Conservation (phyloP, 2,888 invertebrate genomes). For the Hypolimnas misippus region DNA sequence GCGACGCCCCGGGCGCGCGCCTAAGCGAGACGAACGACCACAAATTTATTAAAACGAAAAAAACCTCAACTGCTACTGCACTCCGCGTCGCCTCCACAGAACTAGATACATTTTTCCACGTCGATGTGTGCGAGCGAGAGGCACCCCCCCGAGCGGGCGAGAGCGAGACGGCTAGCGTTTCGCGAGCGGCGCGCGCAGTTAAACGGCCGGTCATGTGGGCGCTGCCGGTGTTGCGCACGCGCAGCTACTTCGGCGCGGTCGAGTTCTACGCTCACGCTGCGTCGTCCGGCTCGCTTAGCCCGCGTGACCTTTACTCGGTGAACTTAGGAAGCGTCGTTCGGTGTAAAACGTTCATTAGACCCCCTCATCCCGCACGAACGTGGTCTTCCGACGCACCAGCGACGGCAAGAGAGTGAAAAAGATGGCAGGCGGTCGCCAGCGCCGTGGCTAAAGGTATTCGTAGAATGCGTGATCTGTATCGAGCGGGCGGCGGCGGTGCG, state of each 20-base stretch:
- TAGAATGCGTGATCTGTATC: constrained; percentile 85
- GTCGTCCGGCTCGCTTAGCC: constrained; percentile 78
- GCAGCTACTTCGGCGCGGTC: constrained; percentile 77
- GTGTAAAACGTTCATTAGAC: constrained; percentile 80
- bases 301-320: constrained; percentile 82
- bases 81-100: constrained; percentile 81
- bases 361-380: constrained; percentile 72
- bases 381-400: constrained; percentile 65
- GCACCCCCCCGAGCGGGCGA: constrained; percentile 40
- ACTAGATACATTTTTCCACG: constrained; percentile 84
- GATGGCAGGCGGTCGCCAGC: constrained; percentile 72
- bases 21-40: constrained; percentile 81
- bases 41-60: constrained; percentile 84
- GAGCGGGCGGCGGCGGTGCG: constrained; percentile 69
- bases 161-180: constrained; percentile 61
- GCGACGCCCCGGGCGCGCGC: constrained; percentile 76
- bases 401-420: constrained; percentile 72
- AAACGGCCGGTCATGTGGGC: constrained; percentile 81
- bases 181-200: constrained; percentile 62
- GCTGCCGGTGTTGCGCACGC: constrained; percentile 83
- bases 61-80: constrained; percentile 76
- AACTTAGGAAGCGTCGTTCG: constrained; percentile 82
- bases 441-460: constrained; percentile 81
- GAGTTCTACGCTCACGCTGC: constrained; percentile 79
- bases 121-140: constrained; percentile 67